Conservation (phyloP, 2,888 invertebrate species). For the Drosophila mettleri region DNA sequence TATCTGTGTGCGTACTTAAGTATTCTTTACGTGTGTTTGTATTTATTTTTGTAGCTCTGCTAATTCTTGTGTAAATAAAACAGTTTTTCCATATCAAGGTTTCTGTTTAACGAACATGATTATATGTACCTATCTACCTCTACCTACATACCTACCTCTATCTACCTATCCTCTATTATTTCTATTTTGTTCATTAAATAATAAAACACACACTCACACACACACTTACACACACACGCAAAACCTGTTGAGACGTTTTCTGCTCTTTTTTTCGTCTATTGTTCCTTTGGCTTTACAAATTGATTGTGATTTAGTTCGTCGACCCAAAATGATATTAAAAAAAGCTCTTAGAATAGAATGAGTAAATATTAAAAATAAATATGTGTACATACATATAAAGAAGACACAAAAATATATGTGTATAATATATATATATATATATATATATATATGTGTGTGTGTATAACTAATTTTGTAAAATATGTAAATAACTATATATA, state of each 20-base stretch:
- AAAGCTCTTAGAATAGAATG: constrained; percentile 13
- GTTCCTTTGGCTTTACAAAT: constrained; percentile 13
- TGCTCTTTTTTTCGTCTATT: constrained; percentile 9
- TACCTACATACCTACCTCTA: constrained; percentile 1
- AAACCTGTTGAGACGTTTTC: constrained; percentile 26
- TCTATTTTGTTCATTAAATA: constrained; percentile 29
- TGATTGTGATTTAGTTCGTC: constrained; percentile 32
- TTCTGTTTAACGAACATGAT: constrained; percentile 30
- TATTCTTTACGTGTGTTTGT: constrained; percentile 17
- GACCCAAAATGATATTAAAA: constrained; percentile 18
- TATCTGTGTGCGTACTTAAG: constrained; percentile 4
- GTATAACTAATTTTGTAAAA: too few species aligned
- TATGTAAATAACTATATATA: not conserved
- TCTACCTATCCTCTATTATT: constrained; percentile 15
- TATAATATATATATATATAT: not conserved
- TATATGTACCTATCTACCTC: constrained; percentile 16
- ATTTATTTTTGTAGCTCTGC: constrained; percentile 45
- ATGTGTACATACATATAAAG: not conserved
- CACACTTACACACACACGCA: not conserved
- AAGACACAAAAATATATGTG: not conserved
- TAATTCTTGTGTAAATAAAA: constrained; percentile 55
- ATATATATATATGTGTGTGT: too few species aligned
- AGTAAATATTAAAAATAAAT: not conserved
- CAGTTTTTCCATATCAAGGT: constrained; percentile 56
- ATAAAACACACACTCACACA: constrained; percentile 10